Base-by-base conservation (phyloP, 1,140 invertebrate genomes). In the Phortica variegata region DNA sequence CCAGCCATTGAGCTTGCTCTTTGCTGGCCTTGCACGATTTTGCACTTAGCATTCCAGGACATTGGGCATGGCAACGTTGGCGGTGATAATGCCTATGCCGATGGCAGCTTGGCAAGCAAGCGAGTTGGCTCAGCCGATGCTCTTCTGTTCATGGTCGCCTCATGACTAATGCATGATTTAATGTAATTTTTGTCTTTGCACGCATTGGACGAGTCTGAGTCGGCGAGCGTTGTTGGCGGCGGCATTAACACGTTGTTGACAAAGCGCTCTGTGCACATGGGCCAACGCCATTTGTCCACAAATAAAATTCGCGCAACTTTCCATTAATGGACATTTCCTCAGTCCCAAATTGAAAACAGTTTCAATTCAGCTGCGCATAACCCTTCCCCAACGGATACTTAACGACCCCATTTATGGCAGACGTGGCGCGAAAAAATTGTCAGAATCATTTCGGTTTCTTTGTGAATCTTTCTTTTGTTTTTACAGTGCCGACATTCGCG, bases 141-240 rank as follows among this genome's bases (percentile, higher is more conserved):
- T 34, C 38, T 39, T n/a, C n/a, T n/a, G n/a, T n/a, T n/a, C n/a
- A n/a, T n/a, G n/a, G n/a, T n/a, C 43, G 9, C 47, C 63, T 68
- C 63, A 68, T 68, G 63, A 54, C 68, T 68, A 68, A 68, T 68
- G 63, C 63, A 68, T 68, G 63, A 68, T 68, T 69, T 68, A 68
- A 68, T 68, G 60, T 62, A 60, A 63, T 63, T 68, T 50, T 33
- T 49, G 49, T 36, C 42, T 51, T 66, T 58, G 47, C 57, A 68
- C 63, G 63, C 63, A 68, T 58, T 55, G 57, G 29, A 23, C 56
- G n/a, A n/a, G n/a, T n/a, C n/a, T n/a, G n/a, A 49, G 44, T 53
- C 49, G 20, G 26, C 12, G 37, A 19, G 15, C 26, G 12, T 16
- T 36, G 12, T 12, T 8, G 33, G 33, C 33, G 6, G 33, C 33